A percentile compares a stretch with the other conserved stretches of the same genome.
Evolutionary conservation across 2,113 vertebrate genomes (phyloP).

Genomic region (Ailuropoda melanoleuca): DNA sequence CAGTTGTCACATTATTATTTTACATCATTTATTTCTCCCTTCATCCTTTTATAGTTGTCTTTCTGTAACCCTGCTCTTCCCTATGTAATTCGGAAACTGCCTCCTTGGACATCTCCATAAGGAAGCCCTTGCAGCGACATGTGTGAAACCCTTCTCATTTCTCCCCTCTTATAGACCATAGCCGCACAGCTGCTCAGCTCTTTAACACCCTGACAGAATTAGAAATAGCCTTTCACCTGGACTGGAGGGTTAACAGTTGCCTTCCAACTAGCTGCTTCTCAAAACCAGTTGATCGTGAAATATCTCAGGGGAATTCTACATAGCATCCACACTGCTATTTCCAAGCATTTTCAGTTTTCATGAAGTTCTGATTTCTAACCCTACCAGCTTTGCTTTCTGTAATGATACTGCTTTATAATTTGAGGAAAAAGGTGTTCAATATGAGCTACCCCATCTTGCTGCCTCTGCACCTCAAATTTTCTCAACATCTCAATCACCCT

Average conservation of each 20-base stretch:
- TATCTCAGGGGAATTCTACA: not conserved
- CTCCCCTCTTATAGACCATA: not conserved
- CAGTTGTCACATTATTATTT: not conserved
- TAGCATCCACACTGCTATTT: not conserved
- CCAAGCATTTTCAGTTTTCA: not conserved
- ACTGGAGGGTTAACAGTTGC: not conserved
- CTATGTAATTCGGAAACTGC: not conserved
- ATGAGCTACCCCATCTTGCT: not conserved
- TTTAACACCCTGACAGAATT: not conserved
- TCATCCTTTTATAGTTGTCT: not conserved
- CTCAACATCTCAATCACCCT: not conserved
- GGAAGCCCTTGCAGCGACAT: not conserved
- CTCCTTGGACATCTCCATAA: not conserved
- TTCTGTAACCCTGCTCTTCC: not conserved
- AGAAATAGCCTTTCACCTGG: not conserved
- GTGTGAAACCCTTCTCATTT: not conserved
- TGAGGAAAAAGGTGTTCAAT: not conserved
- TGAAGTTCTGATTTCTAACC: not conserved
- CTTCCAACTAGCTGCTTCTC: not conserved
- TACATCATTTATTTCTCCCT: not conserved
- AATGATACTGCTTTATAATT: not conserved
- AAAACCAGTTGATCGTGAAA: not conserved
- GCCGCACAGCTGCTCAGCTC: not conserved
- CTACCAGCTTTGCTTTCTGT: not conserved
- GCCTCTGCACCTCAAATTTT: not conserved